Conservation (phyloP, 2,888 invertebrate species). For the Maniola hyperantus region DNA sequence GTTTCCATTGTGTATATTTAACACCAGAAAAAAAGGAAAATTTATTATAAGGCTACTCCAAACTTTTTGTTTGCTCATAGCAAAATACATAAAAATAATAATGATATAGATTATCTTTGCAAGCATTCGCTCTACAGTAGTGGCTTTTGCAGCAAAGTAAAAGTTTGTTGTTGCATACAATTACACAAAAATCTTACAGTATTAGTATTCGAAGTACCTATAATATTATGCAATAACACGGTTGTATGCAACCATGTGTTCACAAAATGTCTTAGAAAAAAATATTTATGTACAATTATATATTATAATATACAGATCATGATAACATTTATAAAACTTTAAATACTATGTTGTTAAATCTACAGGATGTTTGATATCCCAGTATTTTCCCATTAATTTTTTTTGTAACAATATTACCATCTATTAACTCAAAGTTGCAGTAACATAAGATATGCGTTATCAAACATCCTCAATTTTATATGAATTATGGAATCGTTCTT, state of each 20-base stretch:
- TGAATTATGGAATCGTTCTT: not conserved
- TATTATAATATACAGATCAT: not conserved
- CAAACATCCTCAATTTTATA: slow-evolving; percentile 3
- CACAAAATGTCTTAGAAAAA: not conserved
- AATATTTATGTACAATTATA: not conserved
- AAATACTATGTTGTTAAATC: not conserved
- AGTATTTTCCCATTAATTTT: not conserved
- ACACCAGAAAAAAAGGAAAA: not conserved
- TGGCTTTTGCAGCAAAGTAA: not conserved
- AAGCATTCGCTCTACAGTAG: too few relatives aligned
- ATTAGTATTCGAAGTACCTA: not conserved
- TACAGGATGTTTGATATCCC: not conserved
- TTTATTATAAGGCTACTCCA: not conserved
- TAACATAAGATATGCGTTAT: not conserved
- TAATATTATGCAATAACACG: not conserved
- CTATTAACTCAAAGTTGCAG: not conserved
- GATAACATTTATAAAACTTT: slow-evolving; percentile 12
- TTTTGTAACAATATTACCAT: not conserved
- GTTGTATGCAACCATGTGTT: not conserved
- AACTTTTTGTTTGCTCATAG: not conserved
- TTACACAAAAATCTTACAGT: not conserved
- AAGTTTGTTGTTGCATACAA: not conserved
- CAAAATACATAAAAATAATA: not conserved
- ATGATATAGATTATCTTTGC: not conserved
- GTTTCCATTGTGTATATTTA: not conserved